Conservation (phyloP, 2,113 vertebrate species). For the Chascanopsetta lugubris region DNA sequence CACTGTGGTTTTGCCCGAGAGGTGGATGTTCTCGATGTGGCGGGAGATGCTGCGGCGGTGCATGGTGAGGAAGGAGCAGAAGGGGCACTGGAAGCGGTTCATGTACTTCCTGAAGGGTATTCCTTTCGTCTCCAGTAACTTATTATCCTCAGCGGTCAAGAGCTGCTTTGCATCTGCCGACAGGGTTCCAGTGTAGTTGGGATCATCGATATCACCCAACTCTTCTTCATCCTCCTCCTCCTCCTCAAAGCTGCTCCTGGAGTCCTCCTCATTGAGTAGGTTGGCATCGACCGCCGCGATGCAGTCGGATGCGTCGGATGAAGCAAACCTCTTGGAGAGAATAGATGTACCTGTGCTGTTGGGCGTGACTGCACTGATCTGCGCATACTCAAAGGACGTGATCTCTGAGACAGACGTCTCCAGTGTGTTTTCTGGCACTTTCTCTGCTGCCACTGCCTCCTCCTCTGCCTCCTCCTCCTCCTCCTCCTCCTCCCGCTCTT, state of each 20-base stretch:
- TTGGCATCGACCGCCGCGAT: conserved; percentile 85
- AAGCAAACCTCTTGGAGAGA: conserved; percentile 89
- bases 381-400: conserved; percentile 87
- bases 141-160: conserved; percentile 93
- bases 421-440: conserved; percentile 78
- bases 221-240: conserved; percentile 96
- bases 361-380: conserved; percentile 87
- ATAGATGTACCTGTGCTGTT: conserved; percentile 88
- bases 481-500: conserved; percentile 76
- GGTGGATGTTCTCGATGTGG: conserved; percentile 97
- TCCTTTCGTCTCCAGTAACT: conserved; percentile 95
- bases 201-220: conserved; percentile 89
- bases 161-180: conserved; percentile 89
- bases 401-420: conserved; percentile 83
- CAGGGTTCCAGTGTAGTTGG: conserved; percentile 88
- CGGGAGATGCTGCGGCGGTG: conserved; percentile 95
- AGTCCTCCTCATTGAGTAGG: conserved; percentile 86
- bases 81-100: conserved; percentile 98
- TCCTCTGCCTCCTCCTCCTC: conserved; percentile 78
- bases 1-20: conserved; percentile 94
- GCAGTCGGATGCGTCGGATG: conserved; percentile 86
- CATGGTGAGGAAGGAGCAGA: conserved; percentile 97
- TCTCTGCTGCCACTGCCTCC: conserved; percentile 60
- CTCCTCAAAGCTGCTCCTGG: conserved; percentile 90
- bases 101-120: conserved; percentile 94